phyloP scores from a whole-genome alignment of 2,797 vertebrate genomes.

The Melanotaenia trifasciata region DNA sequence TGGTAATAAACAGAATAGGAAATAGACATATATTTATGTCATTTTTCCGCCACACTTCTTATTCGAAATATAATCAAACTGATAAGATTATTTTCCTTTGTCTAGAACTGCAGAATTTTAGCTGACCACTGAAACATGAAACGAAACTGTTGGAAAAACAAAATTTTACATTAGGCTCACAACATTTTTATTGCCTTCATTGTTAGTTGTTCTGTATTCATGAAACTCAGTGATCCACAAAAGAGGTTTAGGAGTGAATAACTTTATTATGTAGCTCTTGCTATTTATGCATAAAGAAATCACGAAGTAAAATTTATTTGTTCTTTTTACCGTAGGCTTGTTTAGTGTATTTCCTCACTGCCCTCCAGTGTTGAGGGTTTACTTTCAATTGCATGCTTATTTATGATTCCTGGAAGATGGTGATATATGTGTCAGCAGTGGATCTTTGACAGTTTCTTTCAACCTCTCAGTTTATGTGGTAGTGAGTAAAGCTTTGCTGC shows the following conservation, averaged over 20 bases:
- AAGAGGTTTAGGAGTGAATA: slow-evolving; percentile 1
- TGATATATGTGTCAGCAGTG: slow-evolving; percentile 69
- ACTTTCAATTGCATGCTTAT: slow-evolving; percentile 45
- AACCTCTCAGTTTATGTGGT: slow-evolving; percentile 68
- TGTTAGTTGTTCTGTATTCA: slow-evolving; percentile 13
- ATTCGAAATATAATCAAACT: background rate
- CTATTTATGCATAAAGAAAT: slow-evolving; percentile 27
- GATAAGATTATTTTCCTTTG: background rate
- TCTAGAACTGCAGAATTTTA: background rate
- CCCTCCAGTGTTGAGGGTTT: slow-evolving; percentile 33
- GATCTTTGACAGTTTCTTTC: slow-evolving; percentile 65
- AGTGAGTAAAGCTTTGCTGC: slow-evolving; percentile 61
- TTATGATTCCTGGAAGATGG: slow-evolving; percentile 62
- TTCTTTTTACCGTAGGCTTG: slow-evolving; percentile 36
- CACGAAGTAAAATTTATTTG: slow-evolving; percentile 38
- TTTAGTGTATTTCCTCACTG: slow-evolving; percentile 46
- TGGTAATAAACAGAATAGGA: too few relatives aligned
- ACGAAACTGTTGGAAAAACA: background rate
- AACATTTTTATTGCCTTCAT: background rate
- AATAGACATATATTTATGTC: too few relatives aligned
- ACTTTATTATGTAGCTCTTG: slow-evolving; percentile 8
- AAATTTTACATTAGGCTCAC: background rate
- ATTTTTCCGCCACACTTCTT: too few relatives aligned
- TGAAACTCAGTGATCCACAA: background rate
- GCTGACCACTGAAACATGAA: background rate